Conservation (phyloP, 2,113 vertebrate genomes). For the Aramus guarauna region DNA sequence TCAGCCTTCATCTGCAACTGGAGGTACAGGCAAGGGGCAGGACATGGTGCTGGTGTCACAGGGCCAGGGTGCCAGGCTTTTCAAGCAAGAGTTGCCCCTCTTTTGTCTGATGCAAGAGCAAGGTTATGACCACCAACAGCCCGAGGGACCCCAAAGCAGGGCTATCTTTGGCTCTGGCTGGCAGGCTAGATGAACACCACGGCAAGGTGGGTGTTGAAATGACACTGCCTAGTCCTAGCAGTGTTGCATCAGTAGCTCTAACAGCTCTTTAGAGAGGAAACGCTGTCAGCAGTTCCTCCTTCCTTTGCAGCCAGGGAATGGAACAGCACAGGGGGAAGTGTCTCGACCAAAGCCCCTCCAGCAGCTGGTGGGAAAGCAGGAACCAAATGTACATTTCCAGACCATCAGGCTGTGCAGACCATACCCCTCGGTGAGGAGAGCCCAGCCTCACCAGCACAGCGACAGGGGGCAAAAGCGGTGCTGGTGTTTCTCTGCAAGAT, state of each 20-base stretch:
- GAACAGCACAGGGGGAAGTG: not conserved
- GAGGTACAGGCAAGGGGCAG: not conserved
- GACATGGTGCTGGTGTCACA: not conserved
- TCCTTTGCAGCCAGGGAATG: not conserved
- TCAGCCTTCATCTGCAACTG: fast-evolving
- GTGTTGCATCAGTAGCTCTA: not conserved
- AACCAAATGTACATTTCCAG: too few species aligned
- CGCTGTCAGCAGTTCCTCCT: too few species aligned
- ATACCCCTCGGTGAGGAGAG: not conserved
- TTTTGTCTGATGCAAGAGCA: not conserved
- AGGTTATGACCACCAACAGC: not conserved
- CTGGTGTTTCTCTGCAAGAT: not conserved
- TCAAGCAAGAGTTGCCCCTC: not conserved
- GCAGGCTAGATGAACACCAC: not conserved
- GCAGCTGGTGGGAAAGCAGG: not conserved
- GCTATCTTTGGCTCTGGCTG: not conserved
- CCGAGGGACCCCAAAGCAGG: fast-evolving
- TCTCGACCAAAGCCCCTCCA: not conserved
- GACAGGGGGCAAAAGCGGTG: not conserved
- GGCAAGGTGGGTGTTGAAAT: not conserved
- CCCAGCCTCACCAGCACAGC: not conserved
- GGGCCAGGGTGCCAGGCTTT: not conserved
- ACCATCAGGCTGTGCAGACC: too few species aligned
- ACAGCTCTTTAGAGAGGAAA: not conserved
- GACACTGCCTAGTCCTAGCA: not conserved